These are phyloP conservation scores for Teleogryllus oceanicus DNA, from an alignment of 2,888 invertebrate genomes.

Conservation along the genomic window DNA sequence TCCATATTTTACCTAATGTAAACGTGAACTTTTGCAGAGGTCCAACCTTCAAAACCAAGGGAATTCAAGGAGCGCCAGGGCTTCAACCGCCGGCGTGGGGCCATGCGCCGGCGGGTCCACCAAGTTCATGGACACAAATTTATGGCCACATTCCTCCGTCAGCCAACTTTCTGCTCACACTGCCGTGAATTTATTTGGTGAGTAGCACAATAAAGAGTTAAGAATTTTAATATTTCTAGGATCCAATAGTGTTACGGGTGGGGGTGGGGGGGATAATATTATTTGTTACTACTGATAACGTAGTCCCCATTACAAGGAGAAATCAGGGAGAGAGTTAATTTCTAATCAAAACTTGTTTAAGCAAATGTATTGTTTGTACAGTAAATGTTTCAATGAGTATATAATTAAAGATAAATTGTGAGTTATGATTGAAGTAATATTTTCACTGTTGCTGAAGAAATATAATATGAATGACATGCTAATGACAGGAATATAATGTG, in stretches of 20 bases:
- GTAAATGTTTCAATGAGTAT: neutral
- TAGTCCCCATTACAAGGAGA: too few species aligned
- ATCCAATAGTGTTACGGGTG: too few species aligned
- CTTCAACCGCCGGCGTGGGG: slow-evolving; percentile 92
- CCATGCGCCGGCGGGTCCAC: slow-evolving; percentile 96
- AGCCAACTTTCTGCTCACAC: slow-evolving; percentile 99
- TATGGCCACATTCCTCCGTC: slow-evolving; percentile 98
- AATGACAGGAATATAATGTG: too few species aligned
- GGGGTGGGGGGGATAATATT: too few species aligned
- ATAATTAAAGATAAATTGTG: slow-evolving; percentile 9
- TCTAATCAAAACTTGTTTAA: too few species aligned
- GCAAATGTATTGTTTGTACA: too few species aligned
- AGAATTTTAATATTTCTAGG: too few species aligned
- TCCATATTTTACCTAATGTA: too few species aligned
- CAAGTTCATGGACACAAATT: slow-evolving; percentile 99
- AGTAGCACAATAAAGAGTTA: slow-evolving; percentile 43
- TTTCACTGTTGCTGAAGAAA: neutral
- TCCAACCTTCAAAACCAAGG: slow-evolving; percentile 56
- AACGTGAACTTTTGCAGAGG: slow-evolving; percentile 47
- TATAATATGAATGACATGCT: neutral
- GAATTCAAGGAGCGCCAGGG: slow-evolving; percentile 95
- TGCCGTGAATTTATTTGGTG: slow-evolving; percentile 99
- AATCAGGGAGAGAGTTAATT: too few species aligned
- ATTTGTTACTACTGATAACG: too few species aligned
- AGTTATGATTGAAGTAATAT: neutral